phyloP scores from a whole-genome alignment of 2,888 invertebrate species.

The Himalopsyche kuldschensis region DNA sequence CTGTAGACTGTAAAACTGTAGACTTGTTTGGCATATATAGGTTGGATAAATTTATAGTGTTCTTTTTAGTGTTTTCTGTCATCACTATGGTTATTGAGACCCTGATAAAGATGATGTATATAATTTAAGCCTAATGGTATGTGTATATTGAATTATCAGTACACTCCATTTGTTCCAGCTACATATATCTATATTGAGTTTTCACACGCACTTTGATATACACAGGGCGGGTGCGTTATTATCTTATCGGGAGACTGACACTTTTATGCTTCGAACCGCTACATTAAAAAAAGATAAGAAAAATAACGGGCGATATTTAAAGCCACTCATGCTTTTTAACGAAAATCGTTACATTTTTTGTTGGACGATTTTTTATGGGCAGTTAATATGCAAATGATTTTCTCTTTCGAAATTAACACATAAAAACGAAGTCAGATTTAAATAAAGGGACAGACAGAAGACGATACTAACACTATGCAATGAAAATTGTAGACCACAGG shows the following conservation, averaged over 20 bases:
- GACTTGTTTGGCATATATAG: too few relatives aligned
- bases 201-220: not conserved
- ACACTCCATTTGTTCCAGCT: not conserved
- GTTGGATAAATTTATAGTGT: too few relatives aligned
- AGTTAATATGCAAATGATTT: not conserved
- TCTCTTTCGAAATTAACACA: not conserved
- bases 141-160: not conserved
- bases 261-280: conserved; percentile 15
- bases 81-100: too few relatives aligned
- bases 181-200: not conserved
- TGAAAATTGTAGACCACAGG: too few relatives aligned
- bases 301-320: not conserved
- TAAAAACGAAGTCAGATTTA: not conserved
- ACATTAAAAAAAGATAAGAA: conserved; percentile 9
- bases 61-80: too few relatives aligned
- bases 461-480: too few relatives aligned
- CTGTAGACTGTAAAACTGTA: too few relatives aligned
- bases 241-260: conserved; percentile 10
- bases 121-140: not conserved
- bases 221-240: not conserved
- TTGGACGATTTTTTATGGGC: not conserved
- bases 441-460: too few relatives aligned
- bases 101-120: not conserved
- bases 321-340: not conserved
- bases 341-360: not conserved